Conservation (phyloP, 2,797 vertebrate species). For the Leptoclinus maculatus region DNA sequence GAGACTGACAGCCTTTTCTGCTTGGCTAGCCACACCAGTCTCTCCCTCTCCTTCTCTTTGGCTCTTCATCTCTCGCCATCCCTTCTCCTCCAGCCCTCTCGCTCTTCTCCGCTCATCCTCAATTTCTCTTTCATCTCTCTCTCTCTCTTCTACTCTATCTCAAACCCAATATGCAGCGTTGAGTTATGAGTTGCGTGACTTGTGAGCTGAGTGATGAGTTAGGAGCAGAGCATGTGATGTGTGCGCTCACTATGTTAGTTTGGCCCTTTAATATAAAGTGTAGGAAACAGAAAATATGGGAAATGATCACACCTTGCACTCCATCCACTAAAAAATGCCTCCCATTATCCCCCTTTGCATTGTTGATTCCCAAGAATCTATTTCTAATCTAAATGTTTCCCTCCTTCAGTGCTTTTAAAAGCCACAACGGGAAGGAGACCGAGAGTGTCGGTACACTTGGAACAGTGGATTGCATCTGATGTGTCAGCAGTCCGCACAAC, state of each 20-base stretch:
- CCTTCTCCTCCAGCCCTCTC: slow-evolving; percentile 49
- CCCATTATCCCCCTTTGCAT: neutral
- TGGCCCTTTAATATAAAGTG: neutral
- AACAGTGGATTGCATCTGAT: neutral
- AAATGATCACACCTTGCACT: neutral
- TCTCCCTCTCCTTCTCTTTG: slow-evolving; percentile 65
- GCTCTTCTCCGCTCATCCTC: slow-evolving; percentile 63
- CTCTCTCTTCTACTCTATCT: slow-evolving; percentile 25
- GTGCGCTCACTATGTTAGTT: slow-evolving; percentile 6
- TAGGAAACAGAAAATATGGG: slow-evolving; percentile 4
- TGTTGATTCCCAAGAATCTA: neutral
- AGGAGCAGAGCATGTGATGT: slow-evolving; percentile 9
- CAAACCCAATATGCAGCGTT: slow-evolving; percentile 21
- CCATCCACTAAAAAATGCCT: neutral
- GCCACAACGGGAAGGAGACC: neutral
- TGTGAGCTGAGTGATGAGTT: slow-evolving; percentile 44
- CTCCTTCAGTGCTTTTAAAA: neutral
- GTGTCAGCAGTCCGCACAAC: neutral
- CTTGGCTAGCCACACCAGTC: slow-evolving; percentile 78
- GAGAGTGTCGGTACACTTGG: neutral
- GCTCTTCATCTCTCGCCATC: slow-evolving; percentile 70
- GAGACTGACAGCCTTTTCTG: slow-evolving; percentile 81
- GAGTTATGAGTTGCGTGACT: slow-evolving; percentile 55
- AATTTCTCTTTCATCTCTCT: slow-evolving; percentile 66
- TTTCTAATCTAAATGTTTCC: neutral